Percentiles rank a stretch among this genome's conserved stretches.
Evolutionary conservation across 2,888 invertebrate genomes (phyloP).

Genomic region (Eristalis arbustorum): DNA sequence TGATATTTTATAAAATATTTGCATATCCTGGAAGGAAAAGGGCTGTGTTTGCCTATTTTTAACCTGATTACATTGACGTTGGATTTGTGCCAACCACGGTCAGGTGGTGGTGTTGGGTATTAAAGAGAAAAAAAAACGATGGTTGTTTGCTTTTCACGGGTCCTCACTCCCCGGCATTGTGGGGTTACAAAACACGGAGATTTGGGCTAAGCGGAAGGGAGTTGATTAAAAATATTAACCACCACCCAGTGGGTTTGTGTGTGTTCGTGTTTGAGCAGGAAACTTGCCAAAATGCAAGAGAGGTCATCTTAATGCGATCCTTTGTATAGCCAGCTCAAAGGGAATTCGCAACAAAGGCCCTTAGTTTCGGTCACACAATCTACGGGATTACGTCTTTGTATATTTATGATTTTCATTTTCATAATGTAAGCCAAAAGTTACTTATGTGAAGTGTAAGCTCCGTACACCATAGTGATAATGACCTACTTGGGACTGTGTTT

Average conservation of each 20-base stretch:
- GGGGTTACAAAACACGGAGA: background rate
- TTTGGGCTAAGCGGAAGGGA: background rate
- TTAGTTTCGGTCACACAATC: too few relatives aligned
- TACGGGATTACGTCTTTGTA: too few relatives aligned
- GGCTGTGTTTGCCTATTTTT: conserved; percentile 32
- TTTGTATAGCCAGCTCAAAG: background rate
- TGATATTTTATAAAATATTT: conserved; percentile 40
- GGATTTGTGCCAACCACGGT: conserved; percentile 33
- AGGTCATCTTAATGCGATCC: background rate
- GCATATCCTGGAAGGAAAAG: conserved; percentile 24
- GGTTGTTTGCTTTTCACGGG: background rate
- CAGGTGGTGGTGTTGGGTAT: background rate
- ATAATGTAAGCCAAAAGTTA: too few relatives aligned
- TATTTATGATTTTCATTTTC: too few relatives aligned
- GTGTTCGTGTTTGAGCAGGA: background rate
- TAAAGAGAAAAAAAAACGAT: background rate
- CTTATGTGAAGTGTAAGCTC: too few relatives aligned
- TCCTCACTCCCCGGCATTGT: background rate
- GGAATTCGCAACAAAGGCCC: too few relatives aligned
- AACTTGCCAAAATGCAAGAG: background rate
- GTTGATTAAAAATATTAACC: background rate
- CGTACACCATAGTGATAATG: too few relatives aligned
- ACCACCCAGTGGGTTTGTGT: background rate
- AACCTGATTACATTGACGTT: conserved; percentile 56
- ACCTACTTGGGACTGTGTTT: too few relatives aligned